phyloP scores from a whole-genome alignment of 2,888 invertebrate genomes.

The Spodoptera picta region DNA sequence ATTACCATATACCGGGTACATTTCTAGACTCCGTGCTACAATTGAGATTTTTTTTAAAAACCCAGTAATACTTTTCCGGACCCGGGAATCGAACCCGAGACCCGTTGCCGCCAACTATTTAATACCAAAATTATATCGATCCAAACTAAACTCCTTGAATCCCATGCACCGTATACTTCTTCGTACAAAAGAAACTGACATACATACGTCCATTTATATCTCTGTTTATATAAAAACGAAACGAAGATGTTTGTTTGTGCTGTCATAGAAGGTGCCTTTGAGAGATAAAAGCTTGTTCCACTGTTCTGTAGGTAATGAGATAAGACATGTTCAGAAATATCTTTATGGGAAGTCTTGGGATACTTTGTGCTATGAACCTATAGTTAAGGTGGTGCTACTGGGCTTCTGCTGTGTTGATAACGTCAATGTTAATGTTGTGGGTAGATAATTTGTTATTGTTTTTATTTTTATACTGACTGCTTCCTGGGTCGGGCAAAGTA shows the following conservation, averaged over 20 bases:
- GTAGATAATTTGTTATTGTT: too few relatives aligned
- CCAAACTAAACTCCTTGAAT: too few relatives aligned
- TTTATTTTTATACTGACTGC: too few relatives aligned
- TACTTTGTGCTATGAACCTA: constrained; percentile 13
- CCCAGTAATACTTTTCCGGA: too few relatives aligned
- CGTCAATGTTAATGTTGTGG: neutral
- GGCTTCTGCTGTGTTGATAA: neutral
- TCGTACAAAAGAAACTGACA: constrained; percentile 20
- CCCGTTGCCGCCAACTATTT: too few relatives aligned
- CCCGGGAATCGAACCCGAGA: too few relatives aligned
- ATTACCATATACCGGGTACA: too few relatives aligned
- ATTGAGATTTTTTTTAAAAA: too few relatives aligned
- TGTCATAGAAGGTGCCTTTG: constrained; percentile 44
- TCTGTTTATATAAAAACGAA: constrained; percentile 52
- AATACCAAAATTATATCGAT: too few relatives aligned
- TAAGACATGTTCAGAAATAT: constrained; percentile 36
- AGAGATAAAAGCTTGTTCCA: constrained; percentile 48
- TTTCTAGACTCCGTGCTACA: too few relatives aligned
- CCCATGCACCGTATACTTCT: too few relatives aligned
- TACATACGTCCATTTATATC: constrained; percentile 46
- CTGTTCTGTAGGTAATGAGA: constrained; percentile 48
- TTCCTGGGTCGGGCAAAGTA: too few relatives aligned
- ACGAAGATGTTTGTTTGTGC: constrained; percentile 52
- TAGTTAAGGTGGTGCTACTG: constrained; percentile 12
- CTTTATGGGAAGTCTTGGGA: constrained; percentile 16